Percentiles rank a stretch among this genome's conserved stretches.
Conservation (phyloP, 2,888 invertebrate genomes). For the Hermaeophaga mercurialis region DNA sequence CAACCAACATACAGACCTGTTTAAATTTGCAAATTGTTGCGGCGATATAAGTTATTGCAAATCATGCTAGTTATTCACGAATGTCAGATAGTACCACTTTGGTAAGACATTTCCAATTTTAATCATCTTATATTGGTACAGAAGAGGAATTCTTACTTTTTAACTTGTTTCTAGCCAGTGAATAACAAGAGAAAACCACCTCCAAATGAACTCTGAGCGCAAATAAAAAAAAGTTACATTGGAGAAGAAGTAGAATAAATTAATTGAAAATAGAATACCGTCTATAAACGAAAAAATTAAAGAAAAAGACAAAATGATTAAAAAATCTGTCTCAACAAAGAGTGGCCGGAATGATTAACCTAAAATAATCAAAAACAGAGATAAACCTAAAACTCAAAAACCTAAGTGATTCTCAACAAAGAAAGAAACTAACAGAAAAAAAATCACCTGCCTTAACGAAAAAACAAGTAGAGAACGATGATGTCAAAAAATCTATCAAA, state of each 20-base stretch:
- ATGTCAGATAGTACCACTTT: too few relatives aligned
- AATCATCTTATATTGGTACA: too few relatives aligned
- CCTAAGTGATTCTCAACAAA: constrained; percentile 44
- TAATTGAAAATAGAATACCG: constrained; percentile 46
- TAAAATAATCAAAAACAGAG: constrained; percentile 54
- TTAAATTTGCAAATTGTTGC: too few relatives aligned
- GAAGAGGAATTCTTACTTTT: too few relatives aligned
- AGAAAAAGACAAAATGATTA: constrained; percentile 53
- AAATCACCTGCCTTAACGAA: constrained; percentile 80
- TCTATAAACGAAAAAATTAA: constrained; percentile 48
- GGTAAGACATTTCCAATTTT: too few relatives aligned
- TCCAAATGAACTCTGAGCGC: too few relatives aligned
- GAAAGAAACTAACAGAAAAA: constrained; percentile 61
- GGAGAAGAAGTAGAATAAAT: constrained; percentile 51
- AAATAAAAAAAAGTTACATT: too few relatives aligned
- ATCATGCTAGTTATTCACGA: too few relatives aligned
- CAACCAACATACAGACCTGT: too few relatives aligned
- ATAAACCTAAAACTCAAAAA: constrained; percentile 57
- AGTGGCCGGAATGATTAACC: constrained; percentile 57
- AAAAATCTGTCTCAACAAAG: constrained; percentile 57
- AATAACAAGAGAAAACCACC: too few relatives aligned
- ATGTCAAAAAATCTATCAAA: constrained; percentile 59
- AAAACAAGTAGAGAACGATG: constrained; percentile 64
- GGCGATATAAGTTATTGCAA: too few relatives aligned
- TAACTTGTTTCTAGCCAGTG: too few relatives aligned